These are phyloP conservation scores for Scaptodrosophila lebanonensis DNA, from an alignment of 1,140 invertebrate species.

Conservation along the genomic window DNA sequence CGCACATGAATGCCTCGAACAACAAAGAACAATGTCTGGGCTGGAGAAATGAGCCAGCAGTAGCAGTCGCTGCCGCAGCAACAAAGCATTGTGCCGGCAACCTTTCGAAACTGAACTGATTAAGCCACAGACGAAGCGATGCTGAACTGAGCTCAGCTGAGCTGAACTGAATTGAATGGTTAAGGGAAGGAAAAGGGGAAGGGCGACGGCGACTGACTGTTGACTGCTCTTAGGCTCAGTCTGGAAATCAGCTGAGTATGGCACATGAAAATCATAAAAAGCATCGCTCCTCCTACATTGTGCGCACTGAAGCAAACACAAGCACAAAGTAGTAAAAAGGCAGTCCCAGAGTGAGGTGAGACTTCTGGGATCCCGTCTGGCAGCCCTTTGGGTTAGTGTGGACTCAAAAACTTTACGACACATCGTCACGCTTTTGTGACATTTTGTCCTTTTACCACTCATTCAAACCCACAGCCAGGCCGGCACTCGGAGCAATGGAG, in stretches of 20 bases:
- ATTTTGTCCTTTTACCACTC: slow-evolving; percentile 71
- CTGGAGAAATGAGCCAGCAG: slow-evolving; percentile 1
- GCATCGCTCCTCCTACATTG: too few species aligned
- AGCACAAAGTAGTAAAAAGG: slow-evolving; percentile 42
- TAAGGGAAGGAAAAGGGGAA: too few species aligned
- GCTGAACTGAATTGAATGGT: too few species aligned
- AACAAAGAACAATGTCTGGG: slow-evolving; percentile 22
- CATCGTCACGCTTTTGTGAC: slow-evolving; percentile 76
- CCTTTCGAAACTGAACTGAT: slow-evolving; percentile 64
- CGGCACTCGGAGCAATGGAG: background rate
- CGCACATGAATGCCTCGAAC: slow-evolving; percentile 59
- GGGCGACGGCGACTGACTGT: slow-evolving; percentile 42
- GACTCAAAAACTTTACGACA: slow-evolving; percentile 73
- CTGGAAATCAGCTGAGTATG: too few species aligned
- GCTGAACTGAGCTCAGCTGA: slow-evolving; percentile 3
- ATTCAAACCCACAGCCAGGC: slow-evolving; percentile 21
- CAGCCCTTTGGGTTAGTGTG: slow-evolving; percentile 49
- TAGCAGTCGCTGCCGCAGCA: slow-evolving; percentile 14
- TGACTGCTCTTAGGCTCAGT: slow-evolving; percentile 37
- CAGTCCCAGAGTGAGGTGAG: slow-evolving; percentile 10
- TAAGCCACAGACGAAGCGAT: slow-evolving; percentile 53
- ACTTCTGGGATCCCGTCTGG: background rate
- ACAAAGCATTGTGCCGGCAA: slow-evolving; percentile 46
- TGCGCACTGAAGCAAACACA: slow-evolving; percentile 14
- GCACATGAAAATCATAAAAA: slow-evolving; percentile 49